Conservation (phyloP, 2,113 vertebrate genomes). For the Sylvia atricapilla region DNA sequence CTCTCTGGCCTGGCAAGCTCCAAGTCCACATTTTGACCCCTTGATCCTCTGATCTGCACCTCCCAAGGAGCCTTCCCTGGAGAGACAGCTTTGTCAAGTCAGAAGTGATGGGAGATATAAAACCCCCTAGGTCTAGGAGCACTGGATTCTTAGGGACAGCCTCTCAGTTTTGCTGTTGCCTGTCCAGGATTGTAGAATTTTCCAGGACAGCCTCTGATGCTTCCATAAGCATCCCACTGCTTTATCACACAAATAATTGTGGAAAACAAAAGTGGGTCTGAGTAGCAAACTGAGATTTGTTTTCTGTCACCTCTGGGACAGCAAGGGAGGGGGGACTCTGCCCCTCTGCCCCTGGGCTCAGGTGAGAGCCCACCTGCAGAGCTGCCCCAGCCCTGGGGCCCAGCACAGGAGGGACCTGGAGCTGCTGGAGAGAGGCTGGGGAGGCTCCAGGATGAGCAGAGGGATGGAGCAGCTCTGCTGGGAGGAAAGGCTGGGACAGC, state of each 20-base stretch:
- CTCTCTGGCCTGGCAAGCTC: background rate
- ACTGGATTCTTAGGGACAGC: background rate
- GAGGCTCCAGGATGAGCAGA: too few species aligned
- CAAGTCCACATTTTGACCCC: background rate
- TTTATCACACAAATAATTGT: background rate
- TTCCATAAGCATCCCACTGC: background rate
- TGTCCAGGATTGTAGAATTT: background rate
- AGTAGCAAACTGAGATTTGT: background rate
- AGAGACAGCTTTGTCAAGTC: background rate
- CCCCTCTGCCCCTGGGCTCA: background rate
- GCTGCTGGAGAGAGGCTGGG: too few species aligned
- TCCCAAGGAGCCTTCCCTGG: background rate
- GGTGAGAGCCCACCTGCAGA: background rate
- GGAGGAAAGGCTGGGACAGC: too few species aligned
- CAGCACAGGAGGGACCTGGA: background rate
- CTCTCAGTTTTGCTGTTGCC: background rate
- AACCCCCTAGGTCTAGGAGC: background rate
- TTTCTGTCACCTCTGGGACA: background rate
- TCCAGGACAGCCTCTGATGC: background rate
- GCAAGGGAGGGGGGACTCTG: background rate
- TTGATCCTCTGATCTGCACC: background rate
- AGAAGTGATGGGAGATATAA: background rate
- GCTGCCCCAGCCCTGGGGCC: background rate
- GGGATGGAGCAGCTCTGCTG: too few species aligned
- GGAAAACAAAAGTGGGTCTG: background rate